These are phyloP conservation scores for Nicator chloris DNA, from an alignment of 2,113 vertebrate genomes.

Conservation along the genomic window DNA sequence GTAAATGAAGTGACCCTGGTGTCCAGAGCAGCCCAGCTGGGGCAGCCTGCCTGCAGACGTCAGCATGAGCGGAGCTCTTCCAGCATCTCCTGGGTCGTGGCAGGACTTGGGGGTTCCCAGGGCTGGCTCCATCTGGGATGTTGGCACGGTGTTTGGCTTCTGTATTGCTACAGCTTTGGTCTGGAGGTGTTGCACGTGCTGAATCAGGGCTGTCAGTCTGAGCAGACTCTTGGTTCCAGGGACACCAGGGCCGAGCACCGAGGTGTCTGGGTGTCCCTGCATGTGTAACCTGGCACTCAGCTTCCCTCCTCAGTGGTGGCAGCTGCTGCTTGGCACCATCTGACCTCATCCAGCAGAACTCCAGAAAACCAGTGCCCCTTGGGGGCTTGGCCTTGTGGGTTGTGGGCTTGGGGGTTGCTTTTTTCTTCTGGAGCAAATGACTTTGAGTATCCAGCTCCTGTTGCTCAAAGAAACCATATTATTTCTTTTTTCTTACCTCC, in stretches of 20 bases:
- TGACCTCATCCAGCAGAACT: background rate
- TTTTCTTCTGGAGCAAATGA: background rate
- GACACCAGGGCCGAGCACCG: background rate
- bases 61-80: accelerated
- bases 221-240: accelerated
- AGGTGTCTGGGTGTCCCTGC: background rate
- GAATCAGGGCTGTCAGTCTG: accelerated
- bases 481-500: background rate
- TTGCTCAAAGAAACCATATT: background rate
- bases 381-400: background rate
- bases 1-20: background rate
- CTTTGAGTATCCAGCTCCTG: background rate
- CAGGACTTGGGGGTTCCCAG: background rate
- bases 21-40: no score
- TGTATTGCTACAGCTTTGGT: accelerated
- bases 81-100: accelerated
- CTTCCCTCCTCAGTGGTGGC: background rate
- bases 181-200: background rate
- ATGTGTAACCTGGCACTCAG: accelerated
- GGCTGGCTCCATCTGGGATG: accelerated
- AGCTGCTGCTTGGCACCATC: background rate
- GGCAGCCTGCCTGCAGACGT: background rate
- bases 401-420: background rate
- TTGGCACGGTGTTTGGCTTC: background rate
- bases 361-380: background rate